Evolutionary conservation across 64 coral and sea anemone species (phyloP).

Genomic region (Catalaphyllia jardinei): DNA sequence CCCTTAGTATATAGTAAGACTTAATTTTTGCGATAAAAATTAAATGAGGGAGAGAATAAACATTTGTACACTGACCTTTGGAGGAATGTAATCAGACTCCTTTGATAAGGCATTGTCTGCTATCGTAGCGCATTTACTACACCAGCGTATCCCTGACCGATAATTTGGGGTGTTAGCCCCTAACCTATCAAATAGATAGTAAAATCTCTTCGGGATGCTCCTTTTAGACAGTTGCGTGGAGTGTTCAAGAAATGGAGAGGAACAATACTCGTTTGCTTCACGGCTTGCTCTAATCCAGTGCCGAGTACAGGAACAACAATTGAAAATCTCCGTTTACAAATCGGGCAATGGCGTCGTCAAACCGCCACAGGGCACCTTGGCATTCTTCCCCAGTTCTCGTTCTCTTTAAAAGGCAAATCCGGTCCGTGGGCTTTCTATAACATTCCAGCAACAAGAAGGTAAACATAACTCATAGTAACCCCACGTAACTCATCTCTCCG

Average conservation of each 20-base stretch:
- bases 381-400: neutral
- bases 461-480: neutral
- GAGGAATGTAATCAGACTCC: slow-evolving; percentile 14
- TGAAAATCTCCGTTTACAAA: neutral
- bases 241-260: slow-evolving; percentile 20
- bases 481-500: neutral
- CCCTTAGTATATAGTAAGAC: too few relatives aligned
- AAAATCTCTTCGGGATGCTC: slow-evolving; percentile 19
- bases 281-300: slow-evolving; percentile 38
- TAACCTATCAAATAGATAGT: slow-evolving; percentile 4
- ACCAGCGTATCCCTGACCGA: slow-evolving; percentile 4
- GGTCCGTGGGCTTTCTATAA: neutral
- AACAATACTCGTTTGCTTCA: slow-evolving; percentile 15
- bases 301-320: slow-evolving; percentile 22
- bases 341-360: neutral
- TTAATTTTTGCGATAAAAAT: too few relatives aligned
- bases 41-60: too few relatives aligned
- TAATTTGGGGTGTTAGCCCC: slow-evolving; percentile 5
- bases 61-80: neutral
- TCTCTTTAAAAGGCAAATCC: slow-evolving; percentile 3
- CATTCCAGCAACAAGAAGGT: neutral
- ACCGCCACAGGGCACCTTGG: neutral
- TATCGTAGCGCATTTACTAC: slow-evolving; percentile 13
- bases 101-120: neutral
- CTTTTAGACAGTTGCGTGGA: neutral